phyloP scores from a whole-genome alignment of 1,140 invertebrate genomes.

The Acarapis woodi region DNA sequence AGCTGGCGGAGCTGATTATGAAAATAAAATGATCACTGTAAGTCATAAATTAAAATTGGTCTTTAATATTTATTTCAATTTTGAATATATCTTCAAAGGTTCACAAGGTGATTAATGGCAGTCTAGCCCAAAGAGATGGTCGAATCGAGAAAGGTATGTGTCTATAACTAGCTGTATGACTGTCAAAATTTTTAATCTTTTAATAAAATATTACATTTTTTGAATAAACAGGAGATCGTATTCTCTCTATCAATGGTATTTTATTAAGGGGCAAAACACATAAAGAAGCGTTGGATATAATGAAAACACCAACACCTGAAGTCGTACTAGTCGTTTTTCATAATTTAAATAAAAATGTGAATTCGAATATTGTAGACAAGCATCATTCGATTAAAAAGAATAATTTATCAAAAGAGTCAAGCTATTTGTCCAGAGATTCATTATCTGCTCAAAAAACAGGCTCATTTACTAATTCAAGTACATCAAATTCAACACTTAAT shows the following conservation, averaged over 20 bases:
- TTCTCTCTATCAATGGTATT: slow-evolving; percentile 61
- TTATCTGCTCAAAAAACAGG: too few species aligned
- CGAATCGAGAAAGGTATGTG: slow-evolving; percentile 49
- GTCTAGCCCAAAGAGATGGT: slow-evolving; percentile 52
- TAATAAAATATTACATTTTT: too few species aligned
- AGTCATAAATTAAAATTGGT: slow-evolving; percentile 8
- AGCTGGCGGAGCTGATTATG: slow-evolving; percentile 57
- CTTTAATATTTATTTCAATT: background rate
- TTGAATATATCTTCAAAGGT: slow-evolving; percentile 24
- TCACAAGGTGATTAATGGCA: slow-evolving; percentile 50
- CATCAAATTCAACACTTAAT: too few species aligned
- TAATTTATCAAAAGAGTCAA: too few species aligned
- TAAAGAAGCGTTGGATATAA: slow-evolving; percentile 43
- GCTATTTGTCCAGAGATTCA: too few species aligned
- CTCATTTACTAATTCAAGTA: too few species aligned
- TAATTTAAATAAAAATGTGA: too few species aligned
- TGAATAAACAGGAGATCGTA: too few species aligned
- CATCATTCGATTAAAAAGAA: too few species aligned
- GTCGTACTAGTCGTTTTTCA: slow-evolving; percentile 33
- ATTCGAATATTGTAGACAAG: too few species aligned
- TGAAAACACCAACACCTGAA: slow-evolving; percentile 41
- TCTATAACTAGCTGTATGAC: too few species aligned
- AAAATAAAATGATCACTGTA: slow-evolving; percentile 64
- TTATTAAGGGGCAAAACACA: slow-evolving; percentile 48
- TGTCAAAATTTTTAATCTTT: too few species aligned